A percentile compares a stretch with the other conserved stretches of the same genome.
Evolutionary conservation across 1,140 invertebrate species (phyloP).

Genomic region (Hylaeus volcanicus): DNA sequence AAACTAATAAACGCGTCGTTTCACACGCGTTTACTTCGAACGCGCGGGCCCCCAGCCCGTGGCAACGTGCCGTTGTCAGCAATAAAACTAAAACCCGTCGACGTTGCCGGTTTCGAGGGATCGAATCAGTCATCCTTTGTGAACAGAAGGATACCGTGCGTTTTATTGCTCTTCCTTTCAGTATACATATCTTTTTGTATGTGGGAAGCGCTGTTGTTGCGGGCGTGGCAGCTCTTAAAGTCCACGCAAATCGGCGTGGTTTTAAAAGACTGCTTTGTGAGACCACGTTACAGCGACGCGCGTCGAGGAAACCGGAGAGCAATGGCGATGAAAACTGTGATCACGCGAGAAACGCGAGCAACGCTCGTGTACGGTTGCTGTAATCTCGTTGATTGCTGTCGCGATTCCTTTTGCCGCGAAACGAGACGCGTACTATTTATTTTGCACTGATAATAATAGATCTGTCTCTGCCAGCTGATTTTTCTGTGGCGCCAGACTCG

Average conservation of each 20-base stretch:
- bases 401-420: background rate
- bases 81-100: slow-evolving; percentile 59
- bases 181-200: slow-evolving; percentile 8
- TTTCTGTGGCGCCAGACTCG: no score
- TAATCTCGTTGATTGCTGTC: slow-evolving; percentile 32
- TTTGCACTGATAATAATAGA: background rate
- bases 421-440: background rate
- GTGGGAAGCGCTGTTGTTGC: slow-evolving; percentile 36
- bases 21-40: slow-evolving; percentile 63
- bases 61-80: slow-evolving; percentile 11
- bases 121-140: slow-evolving; percentile 61
- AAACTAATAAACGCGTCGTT: slow-evolving; percentile 66
- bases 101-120: slow-evolving; percentile 51
- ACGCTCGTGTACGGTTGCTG: background rate
- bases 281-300: background rate
- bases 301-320: slow-evolving; percentile 11
- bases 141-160: slow-evolving; percentile 55
- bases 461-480: no score
- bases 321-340: slow-evolving; percentile 41
- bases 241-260: slow-evolving; percentile 32
- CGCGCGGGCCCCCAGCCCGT: background rate
- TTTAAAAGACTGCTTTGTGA: slow-evolving; percentile 55
- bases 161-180: slow-evolving; percentile 54
- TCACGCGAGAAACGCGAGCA: slow-evolving; percentile 22
- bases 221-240: slow-evolving; percentile 42